Base-by-base conservation (phyloP, 2,888 invertebrate genomes). In the Deilephila porcellus region DNA sequence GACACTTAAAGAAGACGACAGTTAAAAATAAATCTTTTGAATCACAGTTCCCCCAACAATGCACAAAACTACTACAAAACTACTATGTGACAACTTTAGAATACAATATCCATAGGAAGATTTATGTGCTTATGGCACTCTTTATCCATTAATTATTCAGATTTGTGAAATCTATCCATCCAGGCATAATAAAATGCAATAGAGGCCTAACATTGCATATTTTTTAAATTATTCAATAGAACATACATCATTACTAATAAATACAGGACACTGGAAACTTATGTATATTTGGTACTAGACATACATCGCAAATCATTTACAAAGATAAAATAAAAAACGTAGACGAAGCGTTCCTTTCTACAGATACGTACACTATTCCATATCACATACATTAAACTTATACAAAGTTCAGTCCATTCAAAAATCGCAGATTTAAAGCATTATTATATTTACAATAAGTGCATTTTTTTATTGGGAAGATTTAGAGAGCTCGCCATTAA, bases 371-470 rank as follows among this genome's bases (percentile, higher is more conserved):
- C 67, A 67, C 52, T 52, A 67, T 52, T 67, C 74, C 81, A 82
- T 82, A 83, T 82, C 79, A 75, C 79, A 82, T 80, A 78, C 76
- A 74, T 79, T 75, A 75, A 76, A 76, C 82, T 84, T 85, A 81
- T 84, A 86, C 82, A 85, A 78, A 71, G 75, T 78, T 82, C 83
- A 86, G 82, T 83, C 80, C 79, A 78, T 81, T 79, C 77, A 78
- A 74, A 74, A 78, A 73, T 77, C 72, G 77, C 52, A 67, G 11
- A 67, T 67, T 52, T 67, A 67, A 67, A 67, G 67, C 67, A 52
- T 79, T 53, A 77, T 70, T 72, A 56, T 83, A 83, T 82, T 76
- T 83, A 84, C 81, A 82, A 70, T 79, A 74, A 76, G 71, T 73
- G 74, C 72, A 72, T 56, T 73, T 60, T 75, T 74, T 71, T 64